Evolutionary conservation across 2,888 invertebrate genomes (phyloP).

Genomic region (Conistra vaccinii): DNA sequence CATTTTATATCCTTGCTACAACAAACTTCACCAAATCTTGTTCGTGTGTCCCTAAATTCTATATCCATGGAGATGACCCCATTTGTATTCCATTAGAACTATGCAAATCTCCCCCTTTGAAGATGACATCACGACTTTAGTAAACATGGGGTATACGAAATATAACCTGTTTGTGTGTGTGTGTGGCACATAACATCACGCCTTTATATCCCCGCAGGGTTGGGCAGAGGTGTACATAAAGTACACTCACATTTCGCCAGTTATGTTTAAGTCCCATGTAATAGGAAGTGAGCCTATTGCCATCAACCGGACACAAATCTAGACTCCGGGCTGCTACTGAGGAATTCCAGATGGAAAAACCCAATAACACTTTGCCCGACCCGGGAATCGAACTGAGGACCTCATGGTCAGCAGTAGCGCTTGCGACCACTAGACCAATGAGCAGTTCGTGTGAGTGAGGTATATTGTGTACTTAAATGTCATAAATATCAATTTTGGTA

Average conservation of each 20-base stretch:
- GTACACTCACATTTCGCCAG: too few relatives aligned
- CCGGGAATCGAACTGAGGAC: too few relatives aligned
- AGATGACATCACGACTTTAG: slow-evolving; percentile 36
- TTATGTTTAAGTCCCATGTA: too few relatives aligned
- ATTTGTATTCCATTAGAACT: slow-evolving; percentile 48
- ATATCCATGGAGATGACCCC: slow-evolving; percentile 30
- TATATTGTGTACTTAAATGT: not conserved
- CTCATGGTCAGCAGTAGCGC: too few relatives aligned
- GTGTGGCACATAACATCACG: not conserved
- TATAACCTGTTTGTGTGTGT: slow-evolving; percentile 3
- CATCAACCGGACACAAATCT: too few relatives aligned
- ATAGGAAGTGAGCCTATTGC: too few relatives aligned
- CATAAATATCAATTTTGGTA: not conserved
- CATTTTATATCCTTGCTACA: not conserved
- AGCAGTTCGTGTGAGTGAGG: not conserved
- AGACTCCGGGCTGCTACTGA: too few relatives aligned
- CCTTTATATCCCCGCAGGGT: not conserved
- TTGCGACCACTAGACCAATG: too few relatives aligned
- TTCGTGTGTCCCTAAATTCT: slow-evolving; percentile 4
- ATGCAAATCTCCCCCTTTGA: slow-evolving; percentile 47
- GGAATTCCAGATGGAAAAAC: too few relatives aligned
- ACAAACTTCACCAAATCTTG: slow-evolving; percentile 3
- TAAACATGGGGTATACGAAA: slow-evolving; percentile 21
- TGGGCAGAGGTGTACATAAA: too few relatives aligned
- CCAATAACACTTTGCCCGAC: too few relatives aligned